Evolutionary conservation across 2,888 invertebrate species (phyloP).

Genomic region (Tinea trinotella): DNA sequence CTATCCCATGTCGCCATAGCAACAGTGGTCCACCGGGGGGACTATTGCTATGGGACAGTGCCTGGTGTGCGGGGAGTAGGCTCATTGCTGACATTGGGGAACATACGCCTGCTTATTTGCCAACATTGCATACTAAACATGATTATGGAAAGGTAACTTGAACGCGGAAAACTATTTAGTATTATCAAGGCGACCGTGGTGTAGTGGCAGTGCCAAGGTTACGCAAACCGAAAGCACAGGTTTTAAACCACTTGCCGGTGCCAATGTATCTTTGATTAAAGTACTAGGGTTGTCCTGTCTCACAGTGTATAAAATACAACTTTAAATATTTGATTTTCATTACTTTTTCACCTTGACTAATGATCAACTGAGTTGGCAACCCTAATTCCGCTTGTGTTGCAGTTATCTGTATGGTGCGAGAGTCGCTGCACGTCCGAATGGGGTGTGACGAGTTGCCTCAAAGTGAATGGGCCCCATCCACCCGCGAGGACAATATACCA

Average conservation of each 20-base stretch:
- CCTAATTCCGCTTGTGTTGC: too few relatives aligned
- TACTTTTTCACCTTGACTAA: too few relatives aligned
- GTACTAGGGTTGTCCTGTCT: too few relatives aligned
- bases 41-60: constrained; percentile 88
- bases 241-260: too few relatives aligned
- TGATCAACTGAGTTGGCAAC: too few relatives aligned
- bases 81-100: constrained; percentile 72
- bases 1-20: constrained; percentile 37
- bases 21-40: constrained; percentile 27
- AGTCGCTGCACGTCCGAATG: constrained; percentile 44
- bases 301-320: too few relatives aligned
- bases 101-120: constrained; percentile 47
- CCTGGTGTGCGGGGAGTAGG: constrained; percentile 90
- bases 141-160: constrained; percentile 80
- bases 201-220: too few relatives aligned
- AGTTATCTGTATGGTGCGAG: constrained; percentile 62
- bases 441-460: constrained; percentile 50
- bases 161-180: too few relatives aligned
- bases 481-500: constrained; percentile 80
- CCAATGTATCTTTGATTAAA: too few relatives aligned
- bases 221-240: too few relatives aligned
- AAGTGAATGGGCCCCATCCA: constrained; percentile 31
- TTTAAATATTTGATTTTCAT: too few relatives aligned
- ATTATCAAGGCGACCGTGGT: too few relatives aligned
- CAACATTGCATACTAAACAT: constrained; percentile 69